Evolutionary conservation across 2,888 invertebrate genomes (phyloP).

Genomic region (Pheosia tremula): DNA sequence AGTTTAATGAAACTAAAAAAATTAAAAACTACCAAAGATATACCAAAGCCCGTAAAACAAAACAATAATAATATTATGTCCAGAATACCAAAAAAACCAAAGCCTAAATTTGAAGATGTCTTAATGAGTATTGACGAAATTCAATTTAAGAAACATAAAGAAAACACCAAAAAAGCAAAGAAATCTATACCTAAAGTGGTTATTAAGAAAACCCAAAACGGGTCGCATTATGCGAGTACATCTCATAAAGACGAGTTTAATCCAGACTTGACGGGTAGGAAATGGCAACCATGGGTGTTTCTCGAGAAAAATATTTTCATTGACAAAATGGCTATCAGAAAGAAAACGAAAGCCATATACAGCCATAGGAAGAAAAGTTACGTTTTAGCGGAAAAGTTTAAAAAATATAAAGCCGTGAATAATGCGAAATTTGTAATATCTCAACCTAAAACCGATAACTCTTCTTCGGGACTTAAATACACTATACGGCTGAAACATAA

Average conservation of each 20-base stretch:
- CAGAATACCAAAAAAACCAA: slow-evolving; percentile 65
- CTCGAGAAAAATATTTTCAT: slow-evolving; percentile 74
- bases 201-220: slow-evolving; percentile 76
- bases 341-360: slow-evolving; percentile 69
- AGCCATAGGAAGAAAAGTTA: slow-evolving; percentile 69
- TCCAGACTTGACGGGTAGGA: slow-evolving; percentile 78
- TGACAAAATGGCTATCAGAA: slow-evolving; percentile 75
- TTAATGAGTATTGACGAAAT: slow-evolving; percentile 80
- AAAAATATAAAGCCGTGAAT: slow-evolving; percentile 71
- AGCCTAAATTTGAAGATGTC: slow-evolving; percentile 82
- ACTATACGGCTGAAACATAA: slow-evolving; percentile 74
- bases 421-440: slow-evolving; percentile 74
- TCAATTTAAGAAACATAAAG: slow-evolving; percentile 72
- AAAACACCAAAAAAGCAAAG: slow-evolving; percentile 67
- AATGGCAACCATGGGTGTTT: slow-evolving; percentile 83
- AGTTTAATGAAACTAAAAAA: slow-evolving; percentile 73
- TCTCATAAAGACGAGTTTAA: slow-evolving; percentile 58
- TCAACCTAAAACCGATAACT: slow-evolving; percentile 60
- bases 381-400: slow-evolving; percentile 71
- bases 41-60: slow-evolving; percentile 58
- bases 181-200: slow-evolving; percentile 76
- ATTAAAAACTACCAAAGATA: slow-evolving; percentile 68
- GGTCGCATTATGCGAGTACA: slow-evolving; percentile 78
- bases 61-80: slow-evolving; percentile 39
- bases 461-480: slow-evolving; percentile 69